Base-by-base conservation (phyloP, 2,888 invertebrate species). In the Bombylius major region DNA sequence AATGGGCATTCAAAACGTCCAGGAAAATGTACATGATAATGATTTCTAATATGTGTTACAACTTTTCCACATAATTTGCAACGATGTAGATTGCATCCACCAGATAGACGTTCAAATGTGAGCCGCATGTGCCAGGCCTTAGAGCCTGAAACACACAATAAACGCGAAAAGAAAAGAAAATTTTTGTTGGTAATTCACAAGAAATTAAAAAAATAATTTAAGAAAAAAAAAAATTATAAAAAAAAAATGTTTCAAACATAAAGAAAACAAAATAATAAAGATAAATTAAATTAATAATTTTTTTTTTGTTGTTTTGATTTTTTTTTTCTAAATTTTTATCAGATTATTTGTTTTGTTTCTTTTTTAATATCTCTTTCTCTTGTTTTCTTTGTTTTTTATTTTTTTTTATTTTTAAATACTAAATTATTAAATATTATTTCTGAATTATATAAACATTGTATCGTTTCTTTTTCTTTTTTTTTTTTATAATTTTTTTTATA, bases 91-190 rank as follows among this genome's bases (percentile, higher is more conserved):
- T 90, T 90, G 77, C 88, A 87, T 80, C 88, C 87, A 78, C 89
- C 89, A 78, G 89, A 88, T 80, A 89, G 84, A 74, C 89, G 88
- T 83, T 90, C 90, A 82, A 89, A 90, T 79, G 89, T 89, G 79
- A 89, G 86, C 82, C 89, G 87, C 89, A 89, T 89, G 82, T 89
- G 89, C 88, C 89, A 89, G 83, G 89, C 88, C 85, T 89, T 89
- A 77, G 89, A 89, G 85, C 89, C 90, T 89, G 86, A 82, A 86
- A 86, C 61, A 61, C 60, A 60, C 32, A 69, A 68, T 69, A 65
- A 69, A 70, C 69, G 60, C 60, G 67, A 70, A 69, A 72, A 72
- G 60, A 67, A 69, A 71, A 72, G 66, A 72, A 69, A 69, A 69
- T 68, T 70, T 71, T 71, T 72, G 71, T 72, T 71, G 70, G 69